Percentiles rank a stretch among this genome's conserved stretches.
These are phyloP conservation scores for Ochropleura leucogaster DNA, from an alignment of 2,888 invertebrate genomes.

Conservation along the genomic window DNA sequence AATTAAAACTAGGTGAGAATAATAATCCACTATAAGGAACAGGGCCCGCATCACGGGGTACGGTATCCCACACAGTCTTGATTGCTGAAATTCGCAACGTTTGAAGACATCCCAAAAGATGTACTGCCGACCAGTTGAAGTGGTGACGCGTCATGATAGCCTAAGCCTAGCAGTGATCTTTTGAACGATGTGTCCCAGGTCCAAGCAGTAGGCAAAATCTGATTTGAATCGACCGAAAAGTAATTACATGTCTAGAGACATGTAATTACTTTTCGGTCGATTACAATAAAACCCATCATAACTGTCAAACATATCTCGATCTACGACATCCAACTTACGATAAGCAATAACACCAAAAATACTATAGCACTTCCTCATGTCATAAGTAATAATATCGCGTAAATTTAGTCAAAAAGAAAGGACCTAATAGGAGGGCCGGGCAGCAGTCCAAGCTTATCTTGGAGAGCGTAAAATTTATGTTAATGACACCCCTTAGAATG, in stretches of 20 bases:
- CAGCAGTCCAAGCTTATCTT: slow-evolving; percentile 83
- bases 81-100: neutral
- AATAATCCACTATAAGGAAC: too few relatives aligned
- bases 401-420: slow-evolving; percentile 77
- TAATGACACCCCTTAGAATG: slow-evolving; percentile 81
- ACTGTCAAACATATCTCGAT: slow-evolving; percentile 37
- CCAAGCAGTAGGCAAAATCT: neutral
- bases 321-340: slow-evolving; percentile 53
- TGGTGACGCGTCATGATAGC: neutral
- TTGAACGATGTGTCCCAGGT: neutral
- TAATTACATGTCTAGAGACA: neutral
- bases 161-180: neutral
- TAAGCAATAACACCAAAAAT: slow-evolving; percentile 67
- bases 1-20: neutral
- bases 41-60: neutral
- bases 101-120: neutral
- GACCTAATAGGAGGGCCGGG: slow-evolving; percentile 81
- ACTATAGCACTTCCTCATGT: slow-evolving; percentile 70
- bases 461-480: slow-evolving; percentile 86
- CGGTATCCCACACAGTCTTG: neutral
- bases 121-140: neutral
- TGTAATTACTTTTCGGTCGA: too few relatives aligned
- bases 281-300: slow-evolving; percentile 14
- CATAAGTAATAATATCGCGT: slow-evolving; percentile 79
- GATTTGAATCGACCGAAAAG: neutral